phyloP scores from a whole-genome alignment of 2,888 invertebrate genomes.

The Carpatolechia fugitivella region DNA sequence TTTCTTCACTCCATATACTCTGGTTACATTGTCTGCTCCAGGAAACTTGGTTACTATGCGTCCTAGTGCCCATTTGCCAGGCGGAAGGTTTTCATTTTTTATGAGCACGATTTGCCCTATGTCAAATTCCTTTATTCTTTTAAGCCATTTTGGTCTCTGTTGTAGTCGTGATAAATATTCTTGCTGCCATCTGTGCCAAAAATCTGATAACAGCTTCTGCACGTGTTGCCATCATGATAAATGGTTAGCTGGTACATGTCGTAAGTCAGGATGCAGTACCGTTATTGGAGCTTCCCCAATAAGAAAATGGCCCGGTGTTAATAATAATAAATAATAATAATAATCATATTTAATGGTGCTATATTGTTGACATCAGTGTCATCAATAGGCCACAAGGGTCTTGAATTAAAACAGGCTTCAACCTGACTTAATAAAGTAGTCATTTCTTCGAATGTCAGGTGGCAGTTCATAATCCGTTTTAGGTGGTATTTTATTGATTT shows the following conservation, averaged over 20 bases:
- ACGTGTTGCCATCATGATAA: slow-evolving; percentile 20
- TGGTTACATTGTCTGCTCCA: neutral
- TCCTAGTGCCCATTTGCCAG: neutral
- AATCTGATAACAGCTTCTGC: slow-evolving; percentile 17
- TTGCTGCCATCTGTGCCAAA: slow-evolving; percentile 22
- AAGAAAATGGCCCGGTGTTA: too few relatives aligned
- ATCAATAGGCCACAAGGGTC: slow-evolving; percentile 11
- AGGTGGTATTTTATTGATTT: too few relatives aligned
- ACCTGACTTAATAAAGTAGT: slow-evolving; percentile 11
- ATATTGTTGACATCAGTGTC: neutral
- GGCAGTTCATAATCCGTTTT: neutral
- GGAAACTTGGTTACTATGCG: neutral
- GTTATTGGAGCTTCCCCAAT: neutral
- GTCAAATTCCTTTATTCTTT: too few relatives aligned
- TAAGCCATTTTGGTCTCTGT: slow-evolving; percentile 20
- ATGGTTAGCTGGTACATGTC: slow-evolving; percentile 10
- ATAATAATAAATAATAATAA: too few relatives aligned
- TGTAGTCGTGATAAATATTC: slow-evolving; percentile 22
- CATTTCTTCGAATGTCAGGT: slow-evolving; percentile 12
- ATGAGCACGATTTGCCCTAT: too few relatives aligned
- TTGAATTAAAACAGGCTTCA: slow-evolving; percentile 14
- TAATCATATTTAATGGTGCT: neutral
- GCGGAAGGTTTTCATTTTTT: too few relatives aligned
- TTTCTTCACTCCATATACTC: neutral
- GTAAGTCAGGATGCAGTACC: neutral